These are phyloP conservation scores for Mionectes macconnelli DNA, from an alignment of 2,113 vertebrate genomes.

Conservation along the genomic window DNA sequence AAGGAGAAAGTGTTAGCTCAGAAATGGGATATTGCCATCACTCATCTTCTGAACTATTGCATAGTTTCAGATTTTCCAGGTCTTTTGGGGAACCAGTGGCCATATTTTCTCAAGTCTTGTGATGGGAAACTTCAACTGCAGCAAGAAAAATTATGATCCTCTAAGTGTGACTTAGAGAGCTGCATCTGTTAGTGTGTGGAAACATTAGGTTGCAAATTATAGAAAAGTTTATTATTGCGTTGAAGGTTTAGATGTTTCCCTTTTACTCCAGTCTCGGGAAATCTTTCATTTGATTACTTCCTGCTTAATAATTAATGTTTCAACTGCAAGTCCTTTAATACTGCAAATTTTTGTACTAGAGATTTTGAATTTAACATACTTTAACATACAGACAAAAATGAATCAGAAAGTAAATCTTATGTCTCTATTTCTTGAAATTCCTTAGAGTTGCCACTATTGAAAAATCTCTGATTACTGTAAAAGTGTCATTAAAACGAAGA, in stretches of 20 bases:
- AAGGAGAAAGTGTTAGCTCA: background rate
- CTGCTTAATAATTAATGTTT: background rate
- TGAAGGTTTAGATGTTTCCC: background rate
- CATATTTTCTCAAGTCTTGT: background rate
- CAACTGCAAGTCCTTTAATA: background rate
- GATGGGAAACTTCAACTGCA: background rate
- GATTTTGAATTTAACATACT: background rate
- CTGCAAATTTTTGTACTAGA: background rate
- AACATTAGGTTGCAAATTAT: background rate
- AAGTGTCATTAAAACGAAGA: background rate
- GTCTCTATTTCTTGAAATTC: background rate
- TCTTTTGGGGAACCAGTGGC: background rate
- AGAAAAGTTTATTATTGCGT: background rate
- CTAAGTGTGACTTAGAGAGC: background rate
- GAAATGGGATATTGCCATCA: background rate
- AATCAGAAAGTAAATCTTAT: background rate
- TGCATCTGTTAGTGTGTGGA: background rate
- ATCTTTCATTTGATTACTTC: background rate
- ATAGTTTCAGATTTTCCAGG: background rate
- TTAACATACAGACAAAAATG: background rate
- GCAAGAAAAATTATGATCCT: background rate
- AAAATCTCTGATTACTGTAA: background rate
- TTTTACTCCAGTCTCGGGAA: background rate
- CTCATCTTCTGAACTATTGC: background rate
- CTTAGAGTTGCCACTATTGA: background rate